These are phyloP conservation scores for Aethina tumida DNA, from an alignment of 1,140 invertebrate species.

Conservation along the genomic window DNA sequence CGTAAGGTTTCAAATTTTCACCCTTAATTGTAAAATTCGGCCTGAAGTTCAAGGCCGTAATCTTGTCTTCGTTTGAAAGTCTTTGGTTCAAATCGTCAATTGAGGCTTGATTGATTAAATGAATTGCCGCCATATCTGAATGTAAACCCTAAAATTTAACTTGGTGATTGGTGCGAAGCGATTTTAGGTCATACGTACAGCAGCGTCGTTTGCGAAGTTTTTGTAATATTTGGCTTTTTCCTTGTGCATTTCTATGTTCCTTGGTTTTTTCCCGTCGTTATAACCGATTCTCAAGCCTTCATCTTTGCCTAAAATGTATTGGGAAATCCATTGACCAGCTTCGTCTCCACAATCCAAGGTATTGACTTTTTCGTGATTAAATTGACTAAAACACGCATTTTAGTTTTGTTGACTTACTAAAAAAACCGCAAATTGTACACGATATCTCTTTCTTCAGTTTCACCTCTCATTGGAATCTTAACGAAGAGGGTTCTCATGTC, in stretches of 20 bases:
- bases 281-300: slow-evolving; percentile 44
- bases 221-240: slow-evolving; percentile 15
- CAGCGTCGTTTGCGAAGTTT: slow-evolving; percentile 11
- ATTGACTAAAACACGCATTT: too few species aligned
- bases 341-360: slow-evolving; percentile 54
- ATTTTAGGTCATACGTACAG: slow-evolving; percentile 8
- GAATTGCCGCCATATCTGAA: slow-evolving; percentile 15
- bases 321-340: slow-evolving; percentile 48
- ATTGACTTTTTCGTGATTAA: too few species aligned
- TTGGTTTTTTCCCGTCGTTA: slow-evolving; percentile 36
- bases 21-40: slow-evolving; percentile 58
- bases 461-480: too few species aligned
- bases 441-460: too few species aligned
- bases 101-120: slow-evolving; percentile 51
- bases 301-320: slow-evolving; percentile 43
- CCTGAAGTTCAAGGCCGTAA: slow-evolving; percentile 47
- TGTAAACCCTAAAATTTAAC: slow-evolving; percentile 13
- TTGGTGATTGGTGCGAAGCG: neutral
- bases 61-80: slow-evolving; percentile 38
- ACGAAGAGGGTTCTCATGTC: neutral
- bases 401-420: too few species aligned
- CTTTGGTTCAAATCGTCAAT: slow-evolving; percentile 49
- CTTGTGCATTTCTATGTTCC: slow-evolving; percentile 10
- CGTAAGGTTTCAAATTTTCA: slow-evolving; percentile 40
- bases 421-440: too few species aligned